Evolutionary conservation across 2,888 invertebrate species (phyloP), one percentile per base, ranked within the genome.

Genomic region (Periphyllus acericola): DNA sequence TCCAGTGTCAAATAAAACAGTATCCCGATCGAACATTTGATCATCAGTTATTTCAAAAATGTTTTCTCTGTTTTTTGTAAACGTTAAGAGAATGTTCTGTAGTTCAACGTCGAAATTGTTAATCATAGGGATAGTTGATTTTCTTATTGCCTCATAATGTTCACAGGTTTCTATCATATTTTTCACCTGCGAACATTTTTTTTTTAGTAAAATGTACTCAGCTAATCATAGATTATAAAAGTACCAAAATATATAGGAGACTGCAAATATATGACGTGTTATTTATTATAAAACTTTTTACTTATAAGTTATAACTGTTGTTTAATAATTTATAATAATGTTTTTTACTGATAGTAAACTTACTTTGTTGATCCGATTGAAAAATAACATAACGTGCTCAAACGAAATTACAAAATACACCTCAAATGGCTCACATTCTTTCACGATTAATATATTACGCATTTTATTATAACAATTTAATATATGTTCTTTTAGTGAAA

Each of bases 131-230:
- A 87, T 86, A 6, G 19, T 79, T 5, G 79, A 74, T 25, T 17
- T 29, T 55, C 40, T 87, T 40, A 81, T 40, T 19, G 14, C 11
- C 25, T 55, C 36, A 32, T 40, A 74, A 1, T 14, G 36, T 17
- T 32, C 19, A 46, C 72, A 81, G 8, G 25, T 87, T 66, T 74
- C 8, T 40, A 87, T 40, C 9, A 81, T 40, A 25, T 32, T 74
- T 87, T 81, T 87, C 2, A 81, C 66, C 87, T 87, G 14, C 3
- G 32, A 79, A 83, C 1, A 66, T 36, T 36, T 40, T 9, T 9
- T 40, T 3, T 40, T 9, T 40, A 9, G 40, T 40, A 9, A 40
- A 40, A 40, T 40, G 40, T 40, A 40, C 40, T 40, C 6, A 40
- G 3, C 6, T 40, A 40, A 40, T 40, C 40, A 40, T n/a, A n/a